Evolutionary conservation across 2,113 vertebrate species (phyloP), one percentile per base, ranked within the genome.

Genomic region (Alces alces): DNA sequence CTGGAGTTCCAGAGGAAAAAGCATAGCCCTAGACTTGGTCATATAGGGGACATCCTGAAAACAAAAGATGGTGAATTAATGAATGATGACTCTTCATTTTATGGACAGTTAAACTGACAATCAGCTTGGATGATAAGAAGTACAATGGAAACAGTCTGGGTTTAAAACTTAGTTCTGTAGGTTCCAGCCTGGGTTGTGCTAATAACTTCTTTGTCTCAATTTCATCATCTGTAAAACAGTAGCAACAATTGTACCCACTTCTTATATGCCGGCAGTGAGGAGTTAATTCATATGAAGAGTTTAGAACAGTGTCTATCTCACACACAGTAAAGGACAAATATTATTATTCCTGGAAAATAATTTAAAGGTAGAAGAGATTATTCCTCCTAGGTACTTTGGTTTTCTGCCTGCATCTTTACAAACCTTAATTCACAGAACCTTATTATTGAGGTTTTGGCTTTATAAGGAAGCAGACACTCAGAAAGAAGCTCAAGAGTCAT

Each of bases 381-480:
- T 95, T 95, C 91, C 60, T 93, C 27, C 30, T 16, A 96, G 43
- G 91, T 80, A 78, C 84, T 96, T 83, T 90, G 64, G 45, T 86
- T 97, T 96, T 86, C 88, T 78, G 50, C 86, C 64, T 76, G 45
- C 21, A 57, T 92, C 92, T 90, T 89, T 83, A 94, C 43, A 94
- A 86, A 15, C 50, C n/a, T 93, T 61, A 91, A 92, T 94, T 98
- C 60, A 58, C 7, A 94, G 79, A 97, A 70, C 45, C 6, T 54
- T 89, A 73, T 58, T 79, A 47, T 30, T 89, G 80, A 88, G 54
- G 60, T 97, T 94, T 96, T 96, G 90, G 64, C 92, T 98, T 98
- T 96, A 88, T 86, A 96, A 97, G 83, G 93, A 96, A 96, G 50
- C 73, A 66, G 89, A 97, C 93, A 36, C 95, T 92, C 95, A 79